phyloP scores from a whole-genome alignment of 2,888 invertebrate species.

The Epirrhoe alternata region DNA sequence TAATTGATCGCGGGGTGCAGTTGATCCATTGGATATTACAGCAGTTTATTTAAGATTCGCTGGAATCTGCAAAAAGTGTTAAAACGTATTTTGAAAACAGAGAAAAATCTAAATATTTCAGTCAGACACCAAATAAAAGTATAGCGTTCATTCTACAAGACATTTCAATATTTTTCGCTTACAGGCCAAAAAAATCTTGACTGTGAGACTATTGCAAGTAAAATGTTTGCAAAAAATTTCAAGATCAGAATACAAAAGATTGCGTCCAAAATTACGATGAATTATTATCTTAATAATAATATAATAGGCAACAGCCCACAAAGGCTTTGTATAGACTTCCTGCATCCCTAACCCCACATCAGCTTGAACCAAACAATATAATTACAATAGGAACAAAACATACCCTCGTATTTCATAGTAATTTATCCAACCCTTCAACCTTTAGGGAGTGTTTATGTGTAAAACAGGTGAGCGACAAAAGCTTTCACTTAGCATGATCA shows the following conservation, averaged over 20 bases:
- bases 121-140: too few species aligned
- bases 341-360: slow-evolving; percentile 53
- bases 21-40: too few species aligned
- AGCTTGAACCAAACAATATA: slow-evolving; percentile 56
- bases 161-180: too few species aligned
- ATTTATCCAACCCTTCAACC: slow-evolving; percentile 60
- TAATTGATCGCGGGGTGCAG: too few species aligned
- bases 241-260: neutral
- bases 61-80: too few species aligned
- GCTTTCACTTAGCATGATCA: neutral
- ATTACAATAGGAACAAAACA: slow-evolving; percentile 62
- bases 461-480: slow-evolving; percentile 3
- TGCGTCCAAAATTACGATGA: slow-evolving; percentile 16
- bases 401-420: slow-evolving; percentile 49
- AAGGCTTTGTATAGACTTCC: slow-evolving; percentile 42
- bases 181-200: too few species aligned
- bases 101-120: too few species aligned
- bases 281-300: slow-evolving; percentile 27
- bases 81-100: too few species aligned
- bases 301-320: slow-evolving; percentile 31
- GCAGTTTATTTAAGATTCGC: too few species aligned
- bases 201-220: neutral
- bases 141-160: too few species aligned
- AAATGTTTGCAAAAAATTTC: neutral
- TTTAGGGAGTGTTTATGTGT: slow-evolving; percentile 29